phyloP scores from a whole-genome alignment of 2,797 vertebrate species.

The Enteromius paludinosus region DNA sequence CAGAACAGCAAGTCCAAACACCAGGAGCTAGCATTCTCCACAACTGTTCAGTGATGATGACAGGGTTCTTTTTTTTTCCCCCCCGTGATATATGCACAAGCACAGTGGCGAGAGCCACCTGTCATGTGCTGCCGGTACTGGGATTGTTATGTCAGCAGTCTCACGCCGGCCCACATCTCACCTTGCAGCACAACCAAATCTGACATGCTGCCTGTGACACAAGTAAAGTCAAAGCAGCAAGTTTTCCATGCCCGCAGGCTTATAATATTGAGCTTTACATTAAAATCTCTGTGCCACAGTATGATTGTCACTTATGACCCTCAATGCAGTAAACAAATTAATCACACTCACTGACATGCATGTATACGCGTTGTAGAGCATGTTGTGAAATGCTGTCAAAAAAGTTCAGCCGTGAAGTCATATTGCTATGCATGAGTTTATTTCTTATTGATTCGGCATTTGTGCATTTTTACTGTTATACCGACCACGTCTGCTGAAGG shows the following conservation, averaged over 20 bases:
- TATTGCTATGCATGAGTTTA: slow-evolving; percentile 36
- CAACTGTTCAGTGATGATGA: slow-evolving; percentile 46
- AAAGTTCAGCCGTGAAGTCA: slow-evolving; percentile 27
- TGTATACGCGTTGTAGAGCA: background rate
- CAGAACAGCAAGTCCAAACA: slow-evolving; percentile 16
- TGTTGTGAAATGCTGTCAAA: slow-evolving; percentile 31
- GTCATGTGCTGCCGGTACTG: slow-evolving; percentile 42
- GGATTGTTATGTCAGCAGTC: slow-evolving; percentile 54
- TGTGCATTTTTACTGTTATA: slow-evolving; percentile 40
- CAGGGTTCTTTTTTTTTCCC: slow-evolving; percentile 11
- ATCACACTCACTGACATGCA: slow-evolving; percentile 44
- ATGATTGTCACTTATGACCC: slow-evolving; percentile 31
- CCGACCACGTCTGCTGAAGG: slow-evolving; percentile 16
- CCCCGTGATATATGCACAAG: slow-evolving; percentile 18
- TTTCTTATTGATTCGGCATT: slow-evolving; percentile 53
- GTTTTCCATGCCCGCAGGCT: slow-evolving; percentile 37
- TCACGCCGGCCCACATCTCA: slow-evolving; percentile 45
- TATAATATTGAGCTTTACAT: slow-evolving; percentile 47
- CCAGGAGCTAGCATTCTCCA: slow-evolving; percentile 37
- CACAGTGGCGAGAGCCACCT: slow-evolving; percentile 54
- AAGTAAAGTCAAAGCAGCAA: slow-evolving; percentile 36
- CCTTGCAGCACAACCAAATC: slow-evolving; percentile 44
- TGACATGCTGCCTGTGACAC: slow-evolving; percentile 53
- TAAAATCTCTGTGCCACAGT: slow-evolving; percentile 25
- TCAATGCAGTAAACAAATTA: slow-evolving; percentile 45